These are phyloP conservation scores for Phortica magna DNA, from an alignment of 2,888 invertebrate genomes.

Conservation along the genomic window DNA sequence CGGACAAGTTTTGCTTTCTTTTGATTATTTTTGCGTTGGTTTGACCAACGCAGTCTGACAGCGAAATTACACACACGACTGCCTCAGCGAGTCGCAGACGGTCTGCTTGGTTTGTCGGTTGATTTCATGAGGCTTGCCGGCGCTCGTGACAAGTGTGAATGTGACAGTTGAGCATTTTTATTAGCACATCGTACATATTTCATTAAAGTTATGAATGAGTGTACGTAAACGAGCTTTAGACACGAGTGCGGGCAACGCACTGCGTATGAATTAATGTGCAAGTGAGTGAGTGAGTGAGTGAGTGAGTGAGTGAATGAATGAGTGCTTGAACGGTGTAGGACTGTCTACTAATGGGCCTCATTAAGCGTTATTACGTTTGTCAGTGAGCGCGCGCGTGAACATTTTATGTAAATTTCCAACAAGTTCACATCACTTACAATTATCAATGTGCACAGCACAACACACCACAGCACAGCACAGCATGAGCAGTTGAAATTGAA, in stretches of 20 bases:
- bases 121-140: conserved; percentile 17
- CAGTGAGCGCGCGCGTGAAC: neutral
- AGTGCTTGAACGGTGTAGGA: neutral
- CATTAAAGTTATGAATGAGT: conserved; percentile 38
- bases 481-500: neutral
- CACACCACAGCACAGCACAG: neutral
- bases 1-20: neutral
- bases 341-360: conserved; percentile 27
- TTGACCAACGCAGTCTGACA: conserved; percentile 10
- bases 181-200: conserved; percentile 34
- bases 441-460: neutral
- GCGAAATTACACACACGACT: conserved; percentile 28
- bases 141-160: conserved; percentile 39
- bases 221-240: conserved; percentile 1
- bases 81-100: neutral
- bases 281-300: neutral
- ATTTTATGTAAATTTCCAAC: conserved; percentile 21
- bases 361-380: conserved; percentile 33
- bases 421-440: conserved; percentile 39
- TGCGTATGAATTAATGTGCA: neutral
- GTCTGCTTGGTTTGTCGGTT: neutral
- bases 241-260: neutral
- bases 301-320: conserved; percentile 11
- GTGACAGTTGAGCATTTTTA: conserved; percentile 41
- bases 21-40: conserved; percentile 13